Evolutionary conservation across 2,797 vertebrate genomes (phyloP).

Genomic region (Apogon hyalosoma): DNA sequence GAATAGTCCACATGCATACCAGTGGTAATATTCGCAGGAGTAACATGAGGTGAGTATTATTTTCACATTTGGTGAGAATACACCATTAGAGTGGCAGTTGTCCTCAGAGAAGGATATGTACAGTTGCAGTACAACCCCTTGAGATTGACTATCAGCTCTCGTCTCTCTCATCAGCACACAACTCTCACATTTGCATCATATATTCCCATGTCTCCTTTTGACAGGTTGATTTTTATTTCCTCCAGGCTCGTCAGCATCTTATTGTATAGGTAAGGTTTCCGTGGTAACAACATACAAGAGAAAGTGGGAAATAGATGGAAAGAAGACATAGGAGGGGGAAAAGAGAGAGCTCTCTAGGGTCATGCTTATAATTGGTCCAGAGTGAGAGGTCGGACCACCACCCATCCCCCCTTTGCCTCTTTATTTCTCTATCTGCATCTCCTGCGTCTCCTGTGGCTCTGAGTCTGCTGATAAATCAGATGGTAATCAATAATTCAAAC

Average conservation of each 20-base stretch:
- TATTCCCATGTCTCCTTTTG: constrained; percentile 46
- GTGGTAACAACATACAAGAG: constrained; percentile 37
- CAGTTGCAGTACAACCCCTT: constrained; percentile 3
- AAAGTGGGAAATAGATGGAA: constrained; percentile 4
- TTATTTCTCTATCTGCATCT: constrained; percentile 43
- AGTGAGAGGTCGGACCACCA: constrained; percentile 55
- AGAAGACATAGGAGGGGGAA: constrained; percentile 10
- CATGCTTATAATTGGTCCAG: constrained; percentile 75
- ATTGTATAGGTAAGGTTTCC: constrained; percentile 48
- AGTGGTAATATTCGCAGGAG: no score
- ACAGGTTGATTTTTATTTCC: constrained; percentile 54
- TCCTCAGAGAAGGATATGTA: constrained; percentile 42
- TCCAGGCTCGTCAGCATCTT: constrained; percentile 39
- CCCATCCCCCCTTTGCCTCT: constrained; percentile 42
- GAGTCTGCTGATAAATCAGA: constrained; percentile 71
- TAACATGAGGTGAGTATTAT: no score
- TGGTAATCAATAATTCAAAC: constrained; percentile 83
- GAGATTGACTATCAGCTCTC: constrained; percentile 21
- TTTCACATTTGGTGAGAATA: no score
- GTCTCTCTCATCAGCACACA: constrained; percentile 26
- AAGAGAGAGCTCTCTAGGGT: constrained; percentile 61
- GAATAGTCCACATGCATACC: no score
- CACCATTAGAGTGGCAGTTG: constrained; percentile 59
- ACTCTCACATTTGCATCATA: constrained; percentile 50
- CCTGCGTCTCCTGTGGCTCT: constrained; percentile 50